Evolutionary conservation across 2,113 vertebrate genomes (phyloP).

Genomic region (Salvelinus alpinus): DNA sequence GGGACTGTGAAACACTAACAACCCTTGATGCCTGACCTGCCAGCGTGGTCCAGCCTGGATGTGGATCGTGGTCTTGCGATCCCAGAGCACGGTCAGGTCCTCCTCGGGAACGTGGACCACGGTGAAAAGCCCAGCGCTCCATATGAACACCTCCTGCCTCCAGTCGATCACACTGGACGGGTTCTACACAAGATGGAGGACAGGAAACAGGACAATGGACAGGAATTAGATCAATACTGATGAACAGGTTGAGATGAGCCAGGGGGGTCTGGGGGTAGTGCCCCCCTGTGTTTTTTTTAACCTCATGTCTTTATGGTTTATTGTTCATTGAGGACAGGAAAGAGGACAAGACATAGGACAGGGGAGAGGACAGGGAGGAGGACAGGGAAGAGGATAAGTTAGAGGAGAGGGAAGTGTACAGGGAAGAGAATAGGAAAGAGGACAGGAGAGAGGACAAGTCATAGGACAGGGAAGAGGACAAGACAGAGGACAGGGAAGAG

Average conservation of each 20-base stretch:
- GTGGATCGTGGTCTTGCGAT: constrained; percentile 91
- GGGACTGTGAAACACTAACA: too few species aligned
- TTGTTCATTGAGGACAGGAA: background rate
- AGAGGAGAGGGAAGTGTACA: background rate
- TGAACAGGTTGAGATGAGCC: background rate
- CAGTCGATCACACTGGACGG: constrained; percentile 81
- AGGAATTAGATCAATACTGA: background rate
- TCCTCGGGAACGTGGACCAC: constrained; percentile 85
- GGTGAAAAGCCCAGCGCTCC: constrained; percentile 89
- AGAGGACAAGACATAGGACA: background rate
- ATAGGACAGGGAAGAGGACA: too few species aligned
- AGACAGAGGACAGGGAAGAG: too few species aligned
- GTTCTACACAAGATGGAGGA: constrained; percentile 69
- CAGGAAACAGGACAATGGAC: background rate
- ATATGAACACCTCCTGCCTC: constrained; percentile 79
- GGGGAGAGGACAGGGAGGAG: too few species aligned
- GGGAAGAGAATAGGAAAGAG: too few species aligned
- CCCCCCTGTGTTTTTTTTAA: too few species aligned
- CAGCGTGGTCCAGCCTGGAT: constrained; percentile 89
- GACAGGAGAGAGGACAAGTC: too few species aligned
- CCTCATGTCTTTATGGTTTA: background rate
- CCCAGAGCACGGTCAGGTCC: constrained; percentile 89
- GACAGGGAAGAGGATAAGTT: fast-evolving
- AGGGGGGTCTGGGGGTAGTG: background rate
- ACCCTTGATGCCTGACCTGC: constrained; percentile 77